These are phyloP conservation scores for Danio jaintianensis DNA, from an alignment of 2,797 vertebrate genomes.

Conservation along the genomic window DNA sequence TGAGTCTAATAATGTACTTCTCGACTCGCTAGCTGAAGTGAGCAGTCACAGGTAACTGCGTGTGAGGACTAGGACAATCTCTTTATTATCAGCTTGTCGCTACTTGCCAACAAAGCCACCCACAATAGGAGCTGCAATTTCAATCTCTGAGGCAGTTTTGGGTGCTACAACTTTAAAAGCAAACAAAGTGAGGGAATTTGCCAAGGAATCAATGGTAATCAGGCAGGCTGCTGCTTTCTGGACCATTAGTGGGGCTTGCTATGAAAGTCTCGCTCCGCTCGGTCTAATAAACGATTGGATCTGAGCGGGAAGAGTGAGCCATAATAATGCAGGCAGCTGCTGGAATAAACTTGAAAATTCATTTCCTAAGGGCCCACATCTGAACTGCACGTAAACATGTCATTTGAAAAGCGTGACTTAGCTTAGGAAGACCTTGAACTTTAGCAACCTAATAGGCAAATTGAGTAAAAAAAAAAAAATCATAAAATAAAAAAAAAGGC, in stretches of 20 bases:
- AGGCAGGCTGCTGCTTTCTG: slow-evolving; percentile 50
- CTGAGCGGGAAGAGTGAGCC: slow-evolving; percentile 42
- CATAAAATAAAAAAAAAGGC: background rate
- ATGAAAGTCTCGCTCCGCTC: slow-evolving; percentile 32
- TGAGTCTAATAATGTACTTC: slow-evolving; percentile 56
- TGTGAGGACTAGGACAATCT: slow-evolving; percentile 48
- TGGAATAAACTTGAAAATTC: slow-evolving; percentile 50
- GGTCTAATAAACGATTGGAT: slow-evolving; percentile 58
- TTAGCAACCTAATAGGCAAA: background rate
- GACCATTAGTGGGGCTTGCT: slow-evolving; percentile 54
- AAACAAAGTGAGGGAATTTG: slow-evolving; percentile 61
- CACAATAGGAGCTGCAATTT: slow-evolving; percentile 60
- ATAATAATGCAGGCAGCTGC: slow-evolving; percentile 52
- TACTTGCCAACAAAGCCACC: slow-evolving; percentile 55
- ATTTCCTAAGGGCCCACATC: slow-evolving; percentile 51
- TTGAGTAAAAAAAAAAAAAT: background rate
- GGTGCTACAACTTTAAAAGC: slow-evolving; percentile 58
- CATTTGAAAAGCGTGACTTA: slow-evolving; percentile 34
- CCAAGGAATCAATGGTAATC: slow-evolving; percentile 65
- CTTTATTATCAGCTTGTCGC: slow-evolving; percentile 53
- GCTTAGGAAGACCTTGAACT: background rate
- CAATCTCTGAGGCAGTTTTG: slow-evolving; percentile 59
- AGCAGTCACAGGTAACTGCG: slow-evolving; percentile 46
- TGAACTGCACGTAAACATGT: slow-evolving; percentile 37
- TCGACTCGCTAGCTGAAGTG: slow-evolving; percentile 5